These are phyloP conservation scores for Troides helena DNA, from an alignment of 2,888 invertebrate genomes.

Conservation along the genomic window DNA sequence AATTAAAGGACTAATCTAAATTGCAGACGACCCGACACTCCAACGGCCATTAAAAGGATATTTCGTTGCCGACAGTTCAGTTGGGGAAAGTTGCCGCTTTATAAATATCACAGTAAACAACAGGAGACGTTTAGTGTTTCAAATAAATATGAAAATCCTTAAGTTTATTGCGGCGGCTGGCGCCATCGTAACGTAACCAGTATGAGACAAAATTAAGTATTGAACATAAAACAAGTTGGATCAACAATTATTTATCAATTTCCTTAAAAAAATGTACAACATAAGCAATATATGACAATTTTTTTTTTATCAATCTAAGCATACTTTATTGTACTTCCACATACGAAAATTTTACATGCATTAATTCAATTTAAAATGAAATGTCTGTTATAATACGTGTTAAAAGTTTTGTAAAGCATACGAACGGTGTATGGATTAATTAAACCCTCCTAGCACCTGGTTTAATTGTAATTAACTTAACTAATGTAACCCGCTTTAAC, in stretches of 20 bases:
- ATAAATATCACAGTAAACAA: conserved; percentile 71
- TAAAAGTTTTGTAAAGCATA: not conserved
- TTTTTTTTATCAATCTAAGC: too few species aligned
- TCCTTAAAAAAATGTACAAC: too few species aligned
- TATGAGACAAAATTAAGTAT: not conserved
- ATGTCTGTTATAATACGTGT: too few species aligned
- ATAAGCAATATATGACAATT: too few species aligned
- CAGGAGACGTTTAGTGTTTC: conserved; percentile 48
- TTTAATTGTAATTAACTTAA: conserved; percentile 58
- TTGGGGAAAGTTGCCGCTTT: conserved; percentile 69
- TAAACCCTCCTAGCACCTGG: conserved; percentile 52
- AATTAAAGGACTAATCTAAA: conserved; percentile 81
- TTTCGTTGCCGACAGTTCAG: conserved; percentile 71
- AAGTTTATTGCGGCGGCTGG: conserved; percentile 17
- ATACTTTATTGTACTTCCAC: too few species aligned
- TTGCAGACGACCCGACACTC: conserved; percentile 79
- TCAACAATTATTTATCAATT: too few species aligned
- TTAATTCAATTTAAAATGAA: too few species aligned
- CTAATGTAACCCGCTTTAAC: conserved; percentile 65
- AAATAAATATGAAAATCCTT: conserved; percentile 33
- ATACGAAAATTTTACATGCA: too few species aligned
- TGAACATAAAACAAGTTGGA: not conserved
- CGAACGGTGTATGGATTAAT: conserved; percentile 42
- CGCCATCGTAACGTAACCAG: conserved; percentile 2
- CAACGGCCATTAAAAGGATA: conserved; percentile 77